phyloP scores from a whole-genome alignment of 1,140 invertebrate genomes.

The Zaprionus vittiger region DNA sequence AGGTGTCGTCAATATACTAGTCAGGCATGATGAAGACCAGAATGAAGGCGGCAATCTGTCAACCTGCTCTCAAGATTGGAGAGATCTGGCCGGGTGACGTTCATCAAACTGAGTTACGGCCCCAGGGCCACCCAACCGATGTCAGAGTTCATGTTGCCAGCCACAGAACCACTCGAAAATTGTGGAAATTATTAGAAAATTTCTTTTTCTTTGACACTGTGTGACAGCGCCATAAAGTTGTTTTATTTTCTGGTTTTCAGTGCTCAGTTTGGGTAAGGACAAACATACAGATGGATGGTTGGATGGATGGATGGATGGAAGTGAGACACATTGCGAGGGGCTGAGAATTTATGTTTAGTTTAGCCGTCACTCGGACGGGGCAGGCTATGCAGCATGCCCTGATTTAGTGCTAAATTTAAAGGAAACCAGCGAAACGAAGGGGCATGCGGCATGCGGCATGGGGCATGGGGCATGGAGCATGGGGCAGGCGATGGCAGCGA shows the following conservation, averaged over 20 bases:
- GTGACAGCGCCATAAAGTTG: constrained; percentile 64
- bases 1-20: background rate
- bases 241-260: constrained; percentile 1
- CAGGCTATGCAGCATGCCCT: constrained; percentile 67
- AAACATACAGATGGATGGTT: background rate
- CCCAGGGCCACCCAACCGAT: constrained; percentile 44
- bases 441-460: background rate
- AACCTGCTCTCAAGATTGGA: constrained; percentile 14
- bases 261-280: constrained; percentile 12
- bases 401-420: constrained; percentile 84
- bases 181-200: constrained; percentile 62
- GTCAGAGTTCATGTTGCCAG: constrained; percentile 75
- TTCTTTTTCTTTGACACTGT: constrained; percentile 64
- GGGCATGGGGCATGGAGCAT: background rate
- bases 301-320: constrained; percentile 20
- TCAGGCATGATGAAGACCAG: background rate
- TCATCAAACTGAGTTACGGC: constrained; percentile 69
- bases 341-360: constrained; percentile 78
- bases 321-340: constrained; percentile 53
- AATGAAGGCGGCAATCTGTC: constrained; percentile 25
- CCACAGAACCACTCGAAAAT: constrained; percentile 49
- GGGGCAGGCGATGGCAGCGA: background rate
- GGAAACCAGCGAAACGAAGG: constrained; percentile 27
- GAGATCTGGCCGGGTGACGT: constrained; percentile 43
- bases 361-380: constrained; percentile 56